These are phyloP conservation scores for Sciaenops ocellatus DNA, from an alignment of 2,797 vertebrate species.

Conservation along the genomic window DNA sequence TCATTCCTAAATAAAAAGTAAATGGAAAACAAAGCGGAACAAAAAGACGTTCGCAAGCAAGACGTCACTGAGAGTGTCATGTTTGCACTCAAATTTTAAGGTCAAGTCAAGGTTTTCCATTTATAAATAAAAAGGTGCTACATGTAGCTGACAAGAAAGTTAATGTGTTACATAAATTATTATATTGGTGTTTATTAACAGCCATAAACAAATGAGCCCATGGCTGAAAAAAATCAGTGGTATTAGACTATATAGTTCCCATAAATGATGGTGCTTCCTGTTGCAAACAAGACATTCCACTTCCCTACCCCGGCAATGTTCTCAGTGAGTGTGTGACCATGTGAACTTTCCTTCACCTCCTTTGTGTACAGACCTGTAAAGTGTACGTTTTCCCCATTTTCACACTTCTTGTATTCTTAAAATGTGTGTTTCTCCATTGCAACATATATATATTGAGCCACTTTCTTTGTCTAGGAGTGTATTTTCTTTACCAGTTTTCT, in stretches of 20 bases:
- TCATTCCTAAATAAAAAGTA: neutral
- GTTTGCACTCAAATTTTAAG: neutral
- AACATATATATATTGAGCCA: no score
- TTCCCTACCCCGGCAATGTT: neutral
- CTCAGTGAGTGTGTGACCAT: neutral
- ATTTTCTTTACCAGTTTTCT: neutral
- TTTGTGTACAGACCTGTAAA: no score
- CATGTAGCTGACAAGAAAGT: neutral
- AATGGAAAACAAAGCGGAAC: neutral
- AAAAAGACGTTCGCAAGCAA: neutral
- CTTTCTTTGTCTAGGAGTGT: no score
- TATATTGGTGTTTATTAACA: conserved; percentile 27
- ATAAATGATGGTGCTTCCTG: conserved; percentile 36
- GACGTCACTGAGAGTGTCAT: neutral
- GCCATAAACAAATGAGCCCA: conserved; percentile 7
- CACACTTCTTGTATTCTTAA: no score
- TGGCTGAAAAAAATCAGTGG: conserved; percentile 13
- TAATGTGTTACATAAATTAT: conserved; percentile 33
- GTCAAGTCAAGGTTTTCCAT: no score
- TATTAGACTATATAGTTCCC: conserved; percentile 17
- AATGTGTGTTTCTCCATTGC: no score
- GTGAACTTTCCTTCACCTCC: no score
- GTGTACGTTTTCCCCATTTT: no score
- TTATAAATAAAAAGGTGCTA: neutral
- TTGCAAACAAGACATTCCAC: conserved; percentile 48